Evolutionary conservation across 2,797 vertebrate genomes (phyloP).

Genomic region (Amblyraja radiata): DNA sequence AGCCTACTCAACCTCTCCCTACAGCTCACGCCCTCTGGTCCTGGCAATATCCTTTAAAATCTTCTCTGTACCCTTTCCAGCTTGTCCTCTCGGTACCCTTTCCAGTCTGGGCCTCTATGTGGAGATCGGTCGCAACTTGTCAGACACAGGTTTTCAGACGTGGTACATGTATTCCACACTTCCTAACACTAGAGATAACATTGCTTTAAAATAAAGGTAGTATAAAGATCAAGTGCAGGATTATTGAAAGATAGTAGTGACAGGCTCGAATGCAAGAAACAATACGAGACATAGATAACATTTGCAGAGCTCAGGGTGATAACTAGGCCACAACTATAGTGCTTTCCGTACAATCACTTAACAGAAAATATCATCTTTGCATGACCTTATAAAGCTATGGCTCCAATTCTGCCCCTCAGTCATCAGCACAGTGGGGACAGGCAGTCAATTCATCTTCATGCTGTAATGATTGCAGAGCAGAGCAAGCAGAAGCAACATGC

Average conservation of each 20-base stretch:
- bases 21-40: no score
- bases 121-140: not conserved
- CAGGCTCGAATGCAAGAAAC: not conserved
- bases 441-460: not conserved
- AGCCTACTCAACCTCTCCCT: no score
- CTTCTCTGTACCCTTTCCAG: no score
- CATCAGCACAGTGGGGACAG: not conserved
- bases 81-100: no score
- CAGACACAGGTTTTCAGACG: no score
- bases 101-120: not conserved
- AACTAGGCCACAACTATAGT: not conserved
- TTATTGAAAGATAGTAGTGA: not conserved
- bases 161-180: no score
- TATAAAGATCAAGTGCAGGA: not conserved
- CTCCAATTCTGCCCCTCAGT: not conserved
- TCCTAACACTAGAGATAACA: not conserved
- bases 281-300: not conserved
- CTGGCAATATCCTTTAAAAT: no score
- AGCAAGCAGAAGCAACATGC: not conserved
- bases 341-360: not conserved
- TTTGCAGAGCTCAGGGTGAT: not conserved
- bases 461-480: not conserved
- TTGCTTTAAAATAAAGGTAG: not conserved
- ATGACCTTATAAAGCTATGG: not conserved
- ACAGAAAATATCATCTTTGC: not conserved